Evolutionary conservation across 35 echinoderm and acorn worm genomes (phyloP).

Genomic region (Heliocidaris tuberculata): DNA sequence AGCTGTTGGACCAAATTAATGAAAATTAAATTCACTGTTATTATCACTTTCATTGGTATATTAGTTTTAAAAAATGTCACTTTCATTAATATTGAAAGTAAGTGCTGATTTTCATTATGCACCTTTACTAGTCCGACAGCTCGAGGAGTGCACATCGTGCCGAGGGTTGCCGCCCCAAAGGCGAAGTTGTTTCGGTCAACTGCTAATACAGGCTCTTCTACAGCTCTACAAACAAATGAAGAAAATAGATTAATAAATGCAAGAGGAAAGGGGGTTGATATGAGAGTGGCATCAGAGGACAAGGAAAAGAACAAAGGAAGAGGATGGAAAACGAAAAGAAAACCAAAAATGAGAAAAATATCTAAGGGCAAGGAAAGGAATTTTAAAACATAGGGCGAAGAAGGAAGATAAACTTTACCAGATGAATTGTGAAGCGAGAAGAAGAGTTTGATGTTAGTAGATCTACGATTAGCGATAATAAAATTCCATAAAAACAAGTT

Average conservation of each 20-base stretch:
- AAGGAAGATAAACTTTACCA: too few species aligned
- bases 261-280: too few species aligned
- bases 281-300: background rate
- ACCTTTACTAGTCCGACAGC: conserved; percentile 23
- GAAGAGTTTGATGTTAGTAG: too few species aligned
- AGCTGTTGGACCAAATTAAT: too few species aligned
- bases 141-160: conserved; percentile 25
- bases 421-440: too few species aligned
- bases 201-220: background rate
- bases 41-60: too few species aligned
- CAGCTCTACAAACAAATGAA: background rate
- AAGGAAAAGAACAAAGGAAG: background rate
- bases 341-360: background rate
- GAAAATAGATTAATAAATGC: too few species aligned
- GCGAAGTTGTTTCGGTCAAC: background rate
- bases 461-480: too few species aligned
- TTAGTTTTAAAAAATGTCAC: background rate
- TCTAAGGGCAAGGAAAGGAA: too few species aligned
- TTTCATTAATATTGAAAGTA: background rate
- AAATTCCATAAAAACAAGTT: too few species aligned
- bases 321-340: background rate
- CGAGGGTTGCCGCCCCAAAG: conserved; percentile 9
- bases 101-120: background rate
- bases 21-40: too few species aligned
- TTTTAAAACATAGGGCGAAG: too few species aligned